These are phyloP conservation scores for Agrochola lychnidis DNA, from an alignment of 2,888 invertebrate genomes.

Conservation along the genomic window DNA sequence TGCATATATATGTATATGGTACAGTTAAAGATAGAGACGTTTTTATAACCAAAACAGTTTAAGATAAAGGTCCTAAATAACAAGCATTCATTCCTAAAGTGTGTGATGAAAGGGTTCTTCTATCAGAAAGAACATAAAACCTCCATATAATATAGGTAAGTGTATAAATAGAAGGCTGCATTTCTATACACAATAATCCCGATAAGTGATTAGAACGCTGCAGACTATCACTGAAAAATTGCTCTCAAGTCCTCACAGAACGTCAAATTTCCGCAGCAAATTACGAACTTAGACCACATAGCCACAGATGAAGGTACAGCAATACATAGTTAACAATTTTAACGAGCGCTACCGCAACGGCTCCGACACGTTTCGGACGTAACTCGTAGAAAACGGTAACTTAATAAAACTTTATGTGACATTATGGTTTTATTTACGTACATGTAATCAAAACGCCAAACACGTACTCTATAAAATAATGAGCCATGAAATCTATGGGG, in stretches of 20 bases:
- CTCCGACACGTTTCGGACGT: slow-evolving; percentile 44
- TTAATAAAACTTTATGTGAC: slow-evolving; percentile 62
- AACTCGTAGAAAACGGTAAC: slow-evolving; percentile 59
- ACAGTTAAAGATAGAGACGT: not conserved
- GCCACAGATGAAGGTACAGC: slow-evolving; percentile 23
- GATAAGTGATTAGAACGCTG: not conserved
- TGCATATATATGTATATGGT: not conserved
- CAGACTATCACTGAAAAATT: not conserved
- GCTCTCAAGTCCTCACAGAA: not conserved
- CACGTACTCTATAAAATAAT: slow-evolving; percentile 41
- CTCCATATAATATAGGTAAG: not conserved
- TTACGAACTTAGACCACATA: slow-evolving; percentile 26
- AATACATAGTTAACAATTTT: slow-evolving; percentile 50
- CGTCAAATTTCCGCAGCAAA: slow-evolving; percentile 1
- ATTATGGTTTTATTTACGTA: slow-evolving; percentile 55
- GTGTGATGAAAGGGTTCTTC: not conserved
- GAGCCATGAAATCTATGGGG: slow-evolving; percentile 23
- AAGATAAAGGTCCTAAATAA: not conserved
- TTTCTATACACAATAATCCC: not conserved
- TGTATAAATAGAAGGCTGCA: not conserved
- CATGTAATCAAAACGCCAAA: slow-evolving; percentile 34
- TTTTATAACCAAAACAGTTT: not conserved
- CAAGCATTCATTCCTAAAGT: not conserved
- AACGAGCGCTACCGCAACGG: slow-evolving; percentile 40
- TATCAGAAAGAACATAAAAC: not conserved